Evolutionary conservation across 2,797 vertebrate species (phyloP).

Genomic region (Tauraco hartlaubi): DNA sequence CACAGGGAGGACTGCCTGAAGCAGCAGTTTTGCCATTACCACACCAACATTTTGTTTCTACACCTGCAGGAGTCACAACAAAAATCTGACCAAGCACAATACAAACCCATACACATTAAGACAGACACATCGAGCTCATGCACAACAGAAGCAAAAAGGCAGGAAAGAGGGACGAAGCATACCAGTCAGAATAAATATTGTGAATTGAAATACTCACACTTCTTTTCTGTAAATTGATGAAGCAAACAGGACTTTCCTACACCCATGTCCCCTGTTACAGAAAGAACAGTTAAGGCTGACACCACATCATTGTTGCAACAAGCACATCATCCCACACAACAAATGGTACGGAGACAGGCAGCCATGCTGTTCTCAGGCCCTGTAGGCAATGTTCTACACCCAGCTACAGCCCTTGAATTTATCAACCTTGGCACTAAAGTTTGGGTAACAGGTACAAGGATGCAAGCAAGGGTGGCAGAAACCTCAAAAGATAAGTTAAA

Average conservation of each 20-base stretch:
- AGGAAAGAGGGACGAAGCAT: background rate
- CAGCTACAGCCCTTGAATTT: background rate
- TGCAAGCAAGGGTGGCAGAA: background rate
- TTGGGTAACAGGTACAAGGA: background rate
- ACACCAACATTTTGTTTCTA: background rate
- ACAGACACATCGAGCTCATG: background rate
- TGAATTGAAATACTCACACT: conserved; percentile 89
- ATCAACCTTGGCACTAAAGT: background rate
- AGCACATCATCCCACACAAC: background rate
- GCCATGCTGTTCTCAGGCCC: background rate
- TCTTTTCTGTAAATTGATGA: conserved; percentile 99
- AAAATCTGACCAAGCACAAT: background rate
- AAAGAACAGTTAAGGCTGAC: conserved; percentile 33
- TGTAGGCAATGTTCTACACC: background rate
- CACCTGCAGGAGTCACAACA: background rate
- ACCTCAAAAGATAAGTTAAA: background rate
- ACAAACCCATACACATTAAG: background rate
- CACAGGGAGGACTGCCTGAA: background rate
- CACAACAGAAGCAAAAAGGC: background rate
- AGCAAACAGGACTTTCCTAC: conserved; percentile 99
- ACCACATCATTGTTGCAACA: background rate
- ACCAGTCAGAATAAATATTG: background rate
- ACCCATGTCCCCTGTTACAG: conserved; percentile 94
- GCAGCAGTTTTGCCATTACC: background rate
- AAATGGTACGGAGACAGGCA: background rate